Conservation (phyloP, 2,113 vertebrate species). For the Falcunculus frontatus region DNA sequence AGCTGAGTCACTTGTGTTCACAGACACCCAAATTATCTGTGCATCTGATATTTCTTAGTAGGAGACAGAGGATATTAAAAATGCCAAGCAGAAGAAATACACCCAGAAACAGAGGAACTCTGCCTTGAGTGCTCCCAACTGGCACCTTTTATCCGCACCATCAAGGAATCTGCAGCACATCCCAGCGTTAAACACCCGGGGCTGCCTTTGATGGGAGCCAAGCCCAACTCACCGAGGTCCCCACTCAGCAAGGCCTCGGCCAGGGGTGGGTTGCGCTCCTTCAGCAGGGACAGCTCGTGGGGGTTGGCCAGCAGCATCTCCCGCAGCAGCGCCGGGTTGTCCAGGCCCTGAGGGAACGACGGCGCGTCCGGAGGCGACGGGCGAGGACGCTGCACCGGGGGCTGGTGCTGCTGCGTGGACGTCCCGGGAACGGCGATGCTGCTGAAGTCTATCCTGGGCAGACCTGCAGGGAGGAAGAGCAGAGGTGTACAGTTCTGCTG, state of each 20-base stretch:
- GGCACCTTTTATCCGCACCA: neutral
- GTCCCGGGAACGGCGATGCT: slow-evolving; percentile 92
- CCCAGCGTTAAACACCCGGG: rapidly evolving
- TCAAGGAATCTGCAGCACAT: neutral
- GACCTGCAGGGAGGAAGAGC: slow-evolving; percentile 63
- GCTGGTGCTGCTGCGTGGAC: slow-evolving; percentile 66
- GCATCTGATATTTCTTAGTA: neutral
- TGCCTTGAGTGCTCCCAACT: neutral
- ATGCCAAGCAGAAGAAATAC: neutral
- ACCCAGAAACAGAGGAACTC: neutral
- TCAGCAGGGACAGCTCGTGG: slow-evolving; percentile 94
- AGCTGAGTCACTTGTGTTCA: neutral
- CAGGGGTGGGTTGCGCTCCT: slow-evolving; percentile 93
- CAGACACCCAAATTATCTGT: neutral
- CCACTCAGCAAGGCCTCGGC: slow-evolving; percentile 95
- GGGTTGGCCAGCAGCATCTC: slow-evolving; percentile 96
- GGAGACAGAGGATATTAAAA: neutral
- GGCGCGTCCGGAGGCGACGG: slow-evolving; percentile 55
- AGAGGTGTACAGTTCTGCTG: neutral
- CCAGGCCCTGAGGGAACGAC: slow-evolving; percentile 85
- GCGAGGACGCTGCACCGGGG: slow-evolving; percentile 13
- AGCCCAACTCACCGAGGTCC: slow-evolving; percentile 83
- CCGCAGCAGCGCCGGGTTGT: slow-evolving; percentile 88
- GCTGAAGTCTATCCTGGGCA: slow-evolving; percentile 96
- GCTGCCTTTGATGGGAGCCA: neutral